A percentile compares a stretch with the other conserved stretches of the same genome.
These are phyloP conservation scores for Propsilocerus akamusi DNA, from an alignment of 1,140 invertebrate species.

Conservation along the genomic window DNA sequence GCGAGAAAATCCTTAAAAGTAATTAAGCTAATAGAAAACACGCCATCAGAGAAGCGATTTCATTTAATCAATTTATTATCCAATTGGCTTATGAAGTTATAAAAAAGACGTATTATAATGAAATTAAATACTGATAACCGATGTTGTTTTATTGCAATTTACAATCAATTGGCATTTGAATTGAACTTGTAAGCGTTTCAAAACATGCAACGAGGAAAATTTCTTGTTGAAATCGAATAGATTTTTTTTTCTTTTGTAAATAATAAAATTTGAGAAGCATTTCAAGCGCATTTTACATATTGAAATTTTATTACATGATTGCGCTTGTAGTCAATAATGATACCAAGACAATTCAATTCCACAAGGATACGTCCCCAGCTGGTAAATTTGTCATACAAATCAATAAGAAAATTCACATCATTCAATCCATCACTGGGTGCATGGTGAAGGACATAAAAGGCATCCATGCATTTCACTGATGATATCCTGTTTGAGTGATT, in stretches of 20 bases:
- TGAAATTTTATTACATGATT: background rate
- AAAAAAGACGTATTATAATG: background rate
- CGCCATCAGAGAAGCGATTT: background rate
- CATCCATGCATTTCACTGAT: background rate
- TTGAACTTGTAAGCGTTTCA: no score
- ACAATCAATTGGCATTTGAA: no score
- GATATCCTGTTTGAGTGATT: background rate
- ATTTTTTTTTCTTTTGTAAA: no score
- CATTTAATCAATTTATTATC: slow-evolving; percentile 4
- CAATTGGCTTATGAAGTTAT: background rate
- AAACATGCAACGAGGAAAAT: no score
- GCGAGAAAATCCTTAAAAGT: background rate
- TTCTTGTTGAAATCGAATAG: no score
- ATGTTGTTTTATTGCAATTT: slow-evolving; percentile 2
- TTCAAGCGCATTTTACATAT: slow-evolving; percentile 1
- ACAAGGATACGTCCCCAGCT: background rate
- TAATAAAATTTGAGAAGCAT: slow-evolving; percentile 1
- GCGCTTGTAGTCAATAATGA: background rate
- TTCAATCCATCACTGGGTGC: background rate
- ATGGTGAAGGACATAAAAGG: background rate
- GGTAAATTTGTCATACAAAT: background rate
- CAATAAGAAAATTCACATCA: background rate
- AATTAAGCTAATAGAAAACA: slow-evolving; percentile 4
- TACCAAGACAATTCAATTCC: background rate
- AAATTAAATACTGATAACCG: background rate